A percentile compares a stretch with the other conserved stretches of the same genome.
phyloP scores from a whole-genome alignment of 2,113 vertebrate species.

The Prunella fulvescens region DNA sequence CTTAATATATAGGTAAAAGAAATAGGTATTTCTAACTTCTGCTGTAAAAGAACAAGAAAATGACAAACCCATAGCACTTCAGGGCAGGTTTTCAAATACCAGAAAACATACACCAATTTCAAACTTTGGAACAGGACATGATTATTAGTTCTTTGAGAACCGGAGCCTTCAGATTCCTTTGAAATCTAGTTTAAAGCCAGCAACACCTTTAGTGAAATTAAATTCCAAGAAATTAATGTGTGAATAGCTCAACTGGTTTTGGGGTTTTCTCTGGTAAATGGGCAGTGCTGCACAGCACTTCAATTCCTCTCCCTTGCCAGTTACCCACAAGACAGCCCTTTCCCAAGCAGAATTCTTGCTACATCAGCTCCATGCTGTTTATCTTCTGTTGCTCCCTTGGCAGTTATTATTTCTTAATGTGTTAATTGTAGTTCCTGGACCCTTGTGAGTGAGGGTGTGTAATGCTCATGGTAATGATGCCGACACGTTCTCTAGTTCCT shows the following conservation, averaged over 20 bases:
- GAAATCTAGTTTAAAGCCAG: not conserved
- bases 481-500: not conserved
- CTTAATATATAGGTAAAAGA: not conserved
- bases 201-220: not conserved
- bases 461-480: not conserved
- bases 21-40: not conserved
- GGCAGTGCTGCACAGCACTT: not conserved
- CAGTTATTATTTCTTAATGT: conserved; percentile 66
- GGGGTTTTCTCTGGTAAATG: not conserved
- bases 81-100: not conserved
- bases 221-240: not conserved
- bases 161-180: not conserved
- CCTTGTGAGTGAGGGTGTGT: not conserved
- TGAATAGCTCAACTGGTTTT: not conserved
- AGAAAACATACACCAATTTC: not conserved
- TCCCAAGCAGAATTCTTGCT: conserved; percentile 22
- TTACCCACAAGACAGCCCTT: conserved; percentile 3
- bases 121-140: not conserved
- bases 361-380: conserved; percentile 43
- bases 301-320: not conserved
- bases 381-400: conserved; percentile 56
- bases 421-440: conserved; percentile 61
- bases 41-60: not conserved
- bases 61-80: not conserved
- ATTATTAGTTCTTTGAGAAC: not conserved